Evolutionary conservation across 2,888 invertebrate species (phyloP).

Genomic region (Glaucopsyche alexis): DNA sequence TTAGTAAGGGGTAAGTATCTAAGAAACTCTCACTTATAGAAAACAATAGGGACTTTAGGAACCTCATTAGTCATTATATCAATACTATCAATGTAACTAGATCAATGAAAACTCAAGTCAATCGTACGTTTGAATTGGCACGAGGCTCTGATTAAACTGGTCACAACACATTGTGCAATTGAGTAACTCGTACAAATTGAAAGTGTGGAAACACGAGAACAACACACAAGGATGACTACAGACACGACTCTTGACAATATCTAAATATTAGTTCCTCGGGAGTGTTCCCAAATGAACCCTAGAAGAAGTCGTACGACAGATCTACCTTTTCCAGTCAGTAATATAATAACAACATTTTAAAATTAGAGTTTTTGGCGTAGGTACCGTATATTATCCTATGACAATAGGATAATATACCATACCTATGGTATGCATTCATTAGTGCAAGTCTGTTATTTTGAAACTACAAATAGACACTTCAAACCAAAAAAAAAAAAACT

Average conservation of each 20-base stretch:
- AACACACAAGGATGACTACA: slow-evolving; percentile 5
- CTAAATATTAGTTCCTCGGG: neutral
- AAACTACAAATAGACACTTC: no score
- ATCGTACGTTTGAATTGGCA: slow-evolving; percentile 3
- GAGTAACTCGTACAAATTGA: slow-evolving; percentile 11
- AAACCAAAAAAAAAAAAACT: no score
- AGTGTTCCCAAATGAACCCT: no score
- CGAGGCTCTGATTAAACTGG: slow-evolving; percentile 1
- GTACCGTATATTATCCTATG: no score
- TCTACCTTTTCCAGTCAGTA: no score
- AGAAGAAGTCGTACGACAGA: no score
- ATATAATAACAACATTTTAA: no score
- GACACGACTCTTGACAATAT: neutral
- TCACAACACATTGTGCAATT: slow-evolving; percentile 8
- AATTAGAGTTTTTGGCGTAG: no score
- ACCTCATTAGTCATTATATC: neutral
- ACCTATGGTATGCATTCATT: no score
- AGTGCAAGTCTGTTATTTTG: no score
- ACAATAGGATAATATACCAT: no score
- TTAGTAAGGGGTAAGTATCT: neutral
- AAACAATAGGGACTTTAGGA: neutral
- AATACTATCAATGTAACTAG: neutral
- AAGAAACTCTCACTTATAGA: neutral
- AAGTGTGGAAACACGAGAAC: slow-evolving; percentile 17
- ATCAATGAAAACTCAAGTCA: slow-evolving; percentile 9